Evolutionary conservation across 2,113 vertebrate genomes (phyloP).

Genomic region (Anguilla japonica): DNA sequence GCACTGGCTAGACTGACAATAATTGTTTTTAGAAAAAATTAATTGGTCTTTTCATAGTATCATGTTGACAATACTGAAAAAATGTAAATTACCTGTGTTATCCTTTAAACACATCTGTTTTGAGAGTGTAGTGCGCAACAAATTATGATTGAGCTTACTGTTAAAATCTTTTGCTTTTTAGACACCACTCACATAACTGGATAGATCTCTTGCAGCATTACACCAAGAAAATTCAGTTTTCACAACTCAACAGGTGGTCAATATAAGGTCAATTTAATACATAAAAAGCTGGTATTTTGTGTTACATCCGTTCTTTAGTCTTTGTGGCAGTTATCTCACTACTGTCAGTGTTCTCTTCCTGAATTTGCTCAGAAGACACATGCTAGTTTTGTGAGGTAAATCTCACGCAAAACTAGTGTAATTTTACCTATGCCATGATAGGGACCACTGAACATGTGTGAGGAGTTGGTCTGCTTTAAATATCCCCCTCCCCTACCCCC

Average conservation of each 20-base stretch:
- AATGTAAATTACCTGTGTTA: too few species aligned
- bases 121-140: not conserved
- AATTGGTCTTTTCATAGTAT: too few species aligned
- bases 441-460: not conserved
- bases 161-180: not conserved
- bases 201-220: not conserved
- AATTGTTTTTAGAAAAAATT: too few species aligned
- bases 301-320: not conserved
- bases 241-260: not conserved
- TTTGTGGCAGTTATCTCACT: not conserved
- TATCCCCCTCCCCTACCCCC: not conserved
- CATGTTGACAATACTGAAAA: too few species aligned
- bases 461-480: constrained; percentile 1
- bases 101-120: too few species aligned
- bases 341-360: not conserved
- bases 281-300: not conserved
- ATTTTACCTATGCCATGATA: not conserved
- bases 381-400: not conserved
- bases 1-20: too few species aligned
- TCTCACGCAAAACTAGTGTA: not conserved
- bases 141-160: not conserved
- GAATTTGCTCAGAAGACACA: not conserved
- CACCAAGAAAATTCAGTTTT: not conserved
- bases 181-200: not conserved
- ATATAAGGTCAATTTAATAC: not conserved